Evolutionary conservation across 2,113 vertebrate species (phyloP).

Genomic region (Mus spicilegus): DNA sequence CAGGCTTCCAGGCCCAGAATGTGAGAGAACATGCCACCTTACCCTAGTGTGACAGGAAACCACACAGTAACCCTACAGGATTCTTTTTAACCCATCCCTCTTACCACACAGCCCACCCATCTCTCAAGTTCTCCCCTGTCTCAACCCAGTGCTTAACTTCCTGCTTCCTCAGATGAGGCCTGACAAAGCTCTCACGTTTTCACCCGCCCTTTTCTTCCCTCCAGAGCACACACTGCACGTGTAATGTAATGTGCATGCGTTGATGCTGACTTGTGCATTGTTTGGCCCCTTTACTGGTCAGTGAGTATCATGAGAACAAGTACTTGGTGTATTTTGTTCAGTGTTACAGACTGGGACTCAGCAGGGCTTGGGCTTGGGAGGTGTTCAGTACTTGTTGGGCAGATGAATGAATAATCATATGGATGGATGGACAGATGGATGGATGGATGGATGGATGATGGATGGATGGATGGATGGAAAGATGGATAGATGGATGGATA

Average conservation of each 20-base stretch:
- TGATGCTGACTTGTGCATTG: background rate
- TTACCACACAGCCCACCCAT: too few relatives aligned
- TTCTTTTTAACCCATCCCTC: background rate
- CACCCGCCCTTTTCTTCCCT: background rate
- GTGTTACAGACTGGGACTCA: background rate
- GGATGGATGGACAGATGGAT: background rate
- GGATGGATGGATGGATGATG: fast-evolving
- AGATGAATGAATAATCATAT: background rate
- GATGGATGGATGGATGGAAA: fast-evolving
- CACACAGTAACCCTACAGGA: background rate
- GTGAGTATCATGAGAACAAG: background rate
- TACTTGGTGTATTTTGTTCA: background rate
- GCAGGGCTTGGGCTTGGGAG: background rate
- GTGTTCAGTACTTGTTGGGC: background rate
- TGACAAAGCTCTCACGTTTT: too few relatives aligned
- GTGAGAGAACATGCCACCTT: too few relatives aligned
- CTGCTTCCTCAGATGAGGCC: background rate
- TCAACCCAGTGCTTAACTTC: background rate
- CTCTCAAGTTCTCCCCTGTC: fast-evolving
- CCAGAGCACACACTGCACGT: background rate
- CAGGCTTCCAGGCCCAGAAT: background rate
- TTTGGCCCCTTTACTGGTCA: background rate
- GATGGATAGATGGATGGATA: fast-evolving
- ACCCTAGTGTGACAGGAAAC: background rate
- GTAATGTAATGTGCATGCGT: too few relatives aligned